Percentiles rank a stretch among this genome's conserved stretches.
Evolutionary conservation across 2,113 vertebrate genomes (phyloP).

Genomic region (Heptranchias perlo): DNA sequence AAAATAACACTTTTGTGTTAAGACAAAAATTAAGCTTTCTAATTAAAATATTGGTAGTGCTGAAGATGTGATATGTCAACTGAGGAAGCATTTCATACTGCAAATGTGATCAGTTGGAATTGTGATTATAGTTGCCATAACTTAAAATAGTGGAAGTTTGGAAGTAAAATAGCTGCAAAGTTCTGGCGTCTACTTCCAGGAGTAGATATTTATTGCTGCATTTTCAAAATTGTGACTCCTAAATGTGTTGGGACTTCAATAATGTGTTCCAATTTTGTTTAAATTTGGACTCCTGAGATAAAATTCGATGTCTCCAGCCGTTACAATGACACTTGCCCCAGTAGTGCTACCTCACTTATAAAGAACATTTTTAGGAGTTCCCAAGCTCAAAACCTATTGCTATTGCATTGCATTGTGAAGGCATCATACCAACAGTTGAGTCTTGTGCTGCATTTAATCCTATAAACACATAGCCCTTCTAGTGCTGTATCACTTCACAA

Average conservation of each 20-base stretch:
- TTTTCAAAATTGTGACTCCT: neutral
- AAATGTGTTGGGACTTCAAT: neutral
- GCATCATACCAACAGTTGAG: neutral
- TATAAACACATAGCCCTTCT: neutral
- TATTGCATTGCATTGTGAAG: neutral
- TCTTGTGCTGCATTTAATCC: neutral
- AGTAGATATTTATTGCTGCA: too few species aligned
- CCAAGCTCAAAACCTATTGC: neutral
- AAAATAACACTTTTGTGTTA: neutral
- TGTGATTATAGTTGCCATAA: too few species aligned
- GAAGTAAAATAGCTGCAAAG: too few species aligned
- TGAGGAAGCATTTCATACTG: too few species aligned
- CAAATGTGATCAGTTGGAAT: too few species aligned
- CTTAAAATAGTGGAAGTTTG: too few species aligned
- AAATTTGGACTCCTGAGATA: neutral
- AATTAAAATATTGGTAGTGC: neutral
- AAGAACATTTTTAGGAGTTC: neutral
- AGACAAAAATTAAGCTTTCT: neutral
- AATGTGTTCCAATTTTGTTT: neutral
- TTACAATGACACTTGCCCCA: neutral
- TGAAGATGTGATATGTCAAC: too few species aligned
- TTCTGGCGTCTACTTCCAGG: too few species aligned
- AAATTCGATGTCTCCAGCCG: neutral
- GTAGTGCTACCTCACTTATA: neutral
- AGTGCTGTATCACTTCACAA: neutral